Evolutionary conservation across 2,888 invertebrate genomes (phyloP).

Genomic region (Periphyllus acericola): DNA sequence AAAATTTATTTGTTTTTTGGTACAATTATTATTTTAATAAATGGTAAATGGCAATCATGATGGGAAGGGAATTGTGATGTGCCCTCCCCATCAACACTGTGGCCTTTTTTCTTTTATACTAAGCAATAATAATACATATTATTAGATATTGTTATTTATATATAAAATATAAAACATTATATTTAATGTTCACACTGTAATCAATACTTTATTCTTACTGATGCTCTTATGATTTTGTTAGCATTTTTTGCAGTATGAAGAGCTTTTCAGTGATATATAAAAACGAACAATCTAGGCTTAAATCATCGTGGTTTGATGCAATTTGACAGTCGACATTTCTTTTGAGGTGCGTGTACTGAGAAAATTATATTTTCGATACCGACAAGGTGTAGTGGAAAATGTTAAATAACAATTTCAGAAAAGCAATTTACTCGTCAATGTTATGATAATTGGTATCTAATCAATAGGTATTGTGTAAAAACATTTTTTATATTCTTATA

Average conservation of each 20-base stretch:
- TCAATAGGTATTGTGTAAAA: too few relatives aligned
- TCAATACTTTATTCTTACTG: not conserved
- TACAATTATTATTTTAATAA: slow-evolving; percentile 26
- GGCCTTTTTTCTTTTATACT: slow-evolving; percentile 50
- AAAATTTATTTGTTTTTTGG: not conserved
- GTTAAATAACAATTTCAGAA: not conserved
- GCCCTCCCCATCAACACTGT: slow-evolving; percentile 31
- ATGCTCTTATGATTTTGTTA: slow-evolving; percentile 1
- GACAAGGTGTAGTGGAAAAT: not conserved
- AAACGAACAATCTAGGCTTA: not conserved
- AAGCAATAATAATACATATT: slow-evolving; percentile 24
- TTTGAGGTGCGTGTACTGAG: not conserved
- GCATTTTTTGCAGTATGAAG: slow-evolving; percentile 11
- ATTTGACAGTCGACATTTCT: not conserved
- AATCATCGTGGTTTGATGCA: not conserved
- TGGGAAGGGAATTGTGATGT: slow-evolving; percentile 10
- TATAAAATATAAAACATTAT: too few relatives aligned
- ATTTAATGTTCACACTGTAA: slow-evolving; percentile 2
- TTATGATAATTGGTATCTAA: too few relatives aligned
- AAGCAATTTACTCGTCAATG: not conserved
- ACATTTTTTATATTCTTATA: too few relatives aligned
- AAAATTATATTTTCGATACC: not conserved
- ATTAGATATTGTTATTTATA: slow-evolving; percentile 9
- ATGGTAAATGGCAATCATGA: slow-evolving; percentile 35
- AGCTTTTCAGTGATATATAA: not conserved